A percentile compares a stretch with the other conserved stretches of the same genome.
Evolutionary conservation across 2,797 vertebrate species (phyloP).

Genomic region (Schizopygopsis malacanthus): DNA sequence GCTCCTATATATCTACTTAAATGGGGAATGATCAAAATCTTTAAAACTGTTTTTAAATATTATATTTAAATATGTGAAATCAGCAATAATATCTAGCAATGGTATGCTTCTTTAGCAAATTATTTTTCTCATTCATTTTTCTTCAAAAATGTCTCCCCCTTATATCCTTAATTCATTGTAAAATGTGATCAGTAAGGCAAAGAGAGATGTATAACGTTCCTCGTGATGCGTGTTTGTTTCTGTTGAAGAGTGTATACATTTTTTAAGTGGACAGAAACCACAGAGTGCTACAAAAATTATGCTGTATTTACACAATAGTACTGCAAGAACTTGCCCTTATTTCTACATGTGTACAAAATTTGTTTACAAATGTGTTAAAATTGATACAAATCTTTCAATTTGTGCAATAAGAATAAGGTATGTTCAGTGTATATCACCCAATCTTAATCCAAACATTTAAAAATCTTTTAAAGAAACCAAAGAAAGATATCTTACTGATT

Average conservation of each 20-base stretch:
- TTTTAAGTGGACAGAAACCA: constrained; percentile 10
- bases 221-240: neutral
- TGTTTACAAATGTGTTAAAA: neutral
- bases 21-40: neutral
- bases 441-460: neutral
- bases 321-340: neutral
- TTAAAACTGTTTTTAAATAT: neutral
- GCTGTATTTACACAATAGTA: constrained; percentile 20
- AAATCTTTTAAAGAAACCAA: neutral
- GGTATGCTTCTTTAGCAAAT: neutral
- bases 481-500: neutral
- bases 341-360: neutral
- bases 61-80: neutral
- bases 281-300: neutral
- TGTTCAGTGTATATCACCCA: neutral
- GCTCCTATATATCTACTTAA: neutral
- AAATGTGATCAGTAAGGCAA: neutral
- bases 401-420: neutral
- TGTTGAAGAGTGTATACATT: neutral
- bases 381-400: neutral
- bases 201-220: neutral
- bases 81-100: neutral
- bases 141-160: neutral
- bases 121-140: neutral
- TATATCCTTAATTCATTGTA: neutral